Evolutionary conservation across 2,113 vertebrate species (phyloP), one percentile per base, ranked within the genome.

Genomic region (Chaenocephalus aceratus): DNA sequence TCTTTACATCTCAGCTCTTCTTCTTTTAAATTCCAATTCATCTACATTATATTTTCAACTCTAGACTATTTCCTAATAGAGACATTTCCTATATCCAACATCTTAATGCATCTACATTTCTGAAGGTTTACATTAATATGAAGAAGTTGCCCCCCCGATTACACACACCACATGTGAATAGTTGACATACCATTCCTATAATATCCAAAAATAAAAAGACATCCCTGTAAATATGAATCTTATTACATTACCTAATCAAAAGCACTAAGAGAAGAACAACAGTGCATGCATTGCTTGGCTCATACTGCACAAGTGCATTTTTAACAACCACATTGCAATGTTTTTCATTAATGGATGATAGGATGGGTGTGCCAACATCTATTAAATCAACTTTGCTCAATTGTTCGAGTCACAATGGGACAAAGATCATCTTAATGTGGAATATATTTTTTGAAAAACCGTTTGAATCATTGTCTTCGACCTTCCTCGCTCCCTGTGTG

Each of bases 131-230:
- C 60, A 72, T 69, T n/a, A 88, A 77, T 73, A 63, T 60, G 18
- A 79, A 57, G 46, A 73, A 34, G 58, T 36, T 75, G 72, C 70
- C 77, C 46, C 41, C 12, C 26, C 82, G 18, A 72, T 72, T 61
- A 77, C 21, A 49, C 15, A 51, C 34, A 79, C 41, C 36, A 79
- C 76, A 61, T 69, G 52, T 64, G 61, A 60, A 23, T 56, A 18
- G 48, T 44, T 46, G 48, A 56, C 8, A 0, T 5, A 75, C 56
- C 62, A 63, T 82, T 88, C 75, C 70, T 79, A 56, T 65, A 21
- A 69, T n/a, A 85, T 79, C 77, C 72, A 72, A 30, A 86, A 80
- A 88, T 84, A 87, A 84, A 30, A 83, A 82, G 77, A 82, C 12
- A 16, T 54, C 15, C 26, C 30, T 53, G 15, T 53, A 53, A 15